Evolutionary conservation across 2,113 vertebrate species (phyloP), one percentile per base, ranked within the genome.

Genomic region (Notarius quadriscutis): DNA sequence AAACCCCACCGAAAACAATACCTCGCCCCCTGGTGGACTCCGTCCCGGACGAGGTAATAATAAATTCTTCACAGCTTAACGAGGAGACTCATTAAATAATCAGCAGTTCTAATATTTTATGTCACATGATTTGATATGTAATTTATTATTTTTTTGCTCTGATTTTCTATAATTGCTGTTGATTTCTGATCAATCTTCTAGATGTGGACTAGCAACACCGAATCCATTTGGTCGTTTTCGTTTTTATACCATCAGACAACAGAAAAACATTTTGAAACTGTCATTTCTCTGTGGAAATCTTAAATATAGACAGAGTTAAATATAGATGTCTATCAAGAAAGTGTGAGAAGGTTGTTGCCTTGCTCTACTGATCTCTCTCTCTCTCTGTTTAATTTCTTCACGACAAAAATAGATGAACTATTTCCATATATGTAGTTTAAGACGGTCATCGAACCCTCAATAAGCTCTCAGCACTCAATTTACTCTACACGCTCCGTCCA

Each of bases 351-450:
- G 14, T 25, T 58, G 12, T 12, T 85, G 41, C n/a, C 65, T 17
- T 53, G 22, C 74, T 53, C 22, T 20, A 48, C 14, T 20, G 41
- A 50, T 27, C 34, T 25, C 22, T 27, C 17, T 9, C 25, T 55
- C 67, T 65, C 72, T 53, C 84, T 65, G 48, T 65, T 65, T 79
- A 62, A 86, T 78, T 27, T 63, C 60, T 53, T 53, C 27, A 0
- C 7, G 82, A 87, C 92, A 92, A 87, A 93, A 94, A 94, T 92
- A 93, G 91, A 95, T 91, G 10, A 90, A 92, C 91, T 95, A 93
- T 94, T 94, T 95, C 93, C 93, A 92, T 83, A 91, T 91, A 93
- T 93, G 89, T 91, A 90, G 77, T 89, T 11, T 62, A 91, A 89
- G 91, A 93, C 90, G 91, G 86, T 90, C 92, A 93, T 89, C 91